Evolutionary conservation across 2,113 vertebrate species (phyloP), one percentile per base, ranked within the genome.

Genomic region (Eolophus roseicapilla): DNA sequence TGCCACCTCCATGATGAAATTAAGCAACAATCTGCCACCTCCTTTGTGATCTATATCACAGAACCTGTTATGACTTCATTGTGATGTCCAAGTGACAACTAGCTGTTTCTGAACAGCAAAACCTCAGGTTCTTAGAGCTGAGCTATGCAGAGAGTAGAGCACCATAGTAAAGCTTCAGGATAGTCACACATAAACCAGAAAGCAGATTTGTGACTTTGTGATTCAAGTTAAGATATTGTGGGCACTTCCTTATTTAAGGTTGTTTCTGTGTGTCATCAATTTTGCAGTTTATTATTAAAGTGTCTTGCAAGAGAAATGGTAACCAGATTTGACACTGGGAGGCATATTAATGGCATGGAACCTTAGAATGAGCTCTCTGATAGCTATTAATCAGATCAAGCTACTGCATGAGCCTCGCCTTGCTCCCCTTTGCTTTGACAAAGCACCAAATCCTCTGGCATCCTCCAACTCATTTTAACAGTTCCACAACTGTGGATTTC

Each of bases 281-380:
- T 92, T 91, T 95, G 41, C 62, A 81, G 76, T 96, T 93, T 95
- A 93, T 95, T 96, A 95, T 95, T 95, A 52, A 95, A 94, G 92
- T 81, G 64, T 91, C 94, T 84, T 78, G 60, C 46, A 96, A 93
- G 90, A 96, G 90, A 94, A 96, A 96, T 71, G 78, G 80, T 52
- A 95, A 83, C 87, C 20, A 24, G 69, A 82, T 93, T 92, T 90
- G 91, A 96, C 86, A 95, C 53, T 33, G 46, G 71, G 75, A 96
- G 86, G 82, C 80, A 49, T 89, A 92, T 96, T 96, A 96, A 91
- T 87, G 80, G 89, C 85, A 73, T 24, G 17, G 43, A 82, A 74
- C 69, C 85, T 85, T 47, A 92, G 89, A 92, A 95, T 85, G 83
- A 76, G 62, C 52, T 86, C 33, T 79, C 52, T 50, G 77, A 64